Base-by-base conservation (phyloP, 2,797 vertebrate species). In the Kryptolebias ocellatus region DNA sequence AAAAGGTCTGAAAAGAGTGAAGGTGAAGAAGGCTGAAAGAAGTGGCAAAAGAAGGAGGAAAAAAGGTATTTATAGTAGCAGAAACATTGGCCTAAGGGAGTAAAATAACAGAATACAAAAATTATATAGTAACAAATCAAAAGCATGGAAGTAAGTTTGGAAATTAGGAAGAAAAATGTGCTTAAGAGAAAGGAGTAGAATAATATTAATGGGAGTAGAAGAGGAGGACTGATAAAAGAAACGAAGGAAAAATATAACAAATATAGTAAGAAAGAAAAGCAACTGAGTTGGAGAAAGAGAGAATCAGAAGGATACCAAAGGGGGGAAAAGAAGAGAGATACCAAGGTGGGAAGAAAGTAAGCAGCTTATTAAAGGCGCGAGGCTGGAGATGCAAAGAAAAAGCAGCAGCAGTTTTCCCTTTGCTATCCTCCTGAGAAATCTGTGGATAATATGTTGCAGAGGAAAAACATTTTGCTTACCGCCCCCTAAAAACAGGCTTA, bases 391-490 rank as follows among this genome's bases (percentile, higher is more conserved):
- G 24, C 50, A 61, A 70, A 58, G 79, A 76, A 85, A 86, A 72
- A 79, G 74, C 83, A 80, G 79, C 80, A 67, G 84, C 80, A 79
- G 83, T 69, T 68, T 77, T 89, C 86, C 74, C 64, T 64, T 27
- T 37, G 50, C 83, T 79, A 76, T 88, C 79, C 87, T 90, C 89
- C 70, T 58, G 88, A 87, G 84, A 83, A 92, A 92, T 87, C 83
- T 78, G 74, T 54, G 84, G 81, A 86, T 87, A 87, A 83, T 87
- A 73, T 79, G 86, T 85, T 88, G 85, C 83, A 80, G 80, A 80
- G 83, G 78, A 87, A 87, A 89, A 89, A 90, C 86, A 90, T 87
- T 89, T 91, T 87, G 85, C 87, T 90, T 89, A 87, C 80, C 54
- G 57, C 64, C 74, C 73, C 72, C 83, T 87, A 82, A 89, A 91